phyloP scores from a whole-genome alignment of 2,797 vertebrate genomes.

The Borostomias antarcticus region DNA sequence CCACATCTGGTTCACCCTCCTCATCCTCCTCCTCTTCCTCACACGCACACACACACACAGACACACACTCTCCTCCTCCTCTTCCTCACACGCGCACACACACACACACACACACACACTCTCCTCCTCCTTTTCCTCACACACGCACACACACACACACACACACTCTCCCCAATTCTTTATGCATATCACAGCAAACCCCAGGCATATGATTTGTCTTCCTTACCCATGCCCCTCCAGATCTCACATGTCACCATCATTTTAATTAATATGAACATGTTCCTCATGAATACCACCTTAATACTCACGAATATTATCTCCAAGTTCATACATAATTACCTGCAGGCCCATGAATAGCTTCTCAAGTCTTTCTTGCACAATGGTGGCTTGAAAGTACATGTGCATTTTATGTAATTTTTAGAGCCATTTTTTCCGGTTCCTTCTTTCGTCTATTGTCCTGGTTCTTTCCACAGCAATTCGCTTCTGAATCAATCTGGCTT shows the following conservation, averaged over 20 bases:
- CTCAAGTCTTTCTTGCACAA: conserved; percentile 18
- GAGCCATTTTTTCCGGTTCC: not conserved
- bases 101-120: not conserved
- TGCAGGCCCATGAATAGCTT: conserved; percentile 20
- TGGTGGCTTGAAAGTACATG: conserved; percentile 16
- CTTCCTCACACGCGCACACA: not conserved
- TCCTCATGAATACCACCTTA: conserved; percentile 14
- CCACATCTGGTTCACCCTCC: too few relatives aligned
- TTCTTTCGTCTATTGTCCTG: not conserved
- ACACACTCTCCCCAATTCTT: too few relatives aligned
- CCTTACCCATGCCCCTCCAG: not conserved
- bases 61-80: too few relatives aligned
- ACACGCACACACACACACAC: not conserved
- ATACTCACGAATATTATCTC: conserved; percentile 24
- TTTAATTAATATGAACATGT: conserved; percentile 25
- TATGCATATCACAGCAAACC: too few relatives aligned
- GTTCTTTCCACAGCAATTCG: too few relatives aligned
- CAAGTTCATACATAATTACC: conserved; percentile 34
- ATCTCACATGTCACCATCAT: conserved; percentile 30
- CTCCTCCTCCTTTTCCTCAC: too few relatives aligned
- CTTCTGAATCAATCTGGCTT: too few relatives aligned
- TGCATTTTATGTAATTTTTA: not conserved
- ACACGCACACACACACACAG: not conserved
- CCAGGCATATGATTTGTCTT: not conserved
- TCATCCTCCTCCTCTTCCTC: too few relatives aligned